Base-by-base conservation (phyloP, 2,113 vertebrate genomes). In the Ammodytes marinus region DNA sequence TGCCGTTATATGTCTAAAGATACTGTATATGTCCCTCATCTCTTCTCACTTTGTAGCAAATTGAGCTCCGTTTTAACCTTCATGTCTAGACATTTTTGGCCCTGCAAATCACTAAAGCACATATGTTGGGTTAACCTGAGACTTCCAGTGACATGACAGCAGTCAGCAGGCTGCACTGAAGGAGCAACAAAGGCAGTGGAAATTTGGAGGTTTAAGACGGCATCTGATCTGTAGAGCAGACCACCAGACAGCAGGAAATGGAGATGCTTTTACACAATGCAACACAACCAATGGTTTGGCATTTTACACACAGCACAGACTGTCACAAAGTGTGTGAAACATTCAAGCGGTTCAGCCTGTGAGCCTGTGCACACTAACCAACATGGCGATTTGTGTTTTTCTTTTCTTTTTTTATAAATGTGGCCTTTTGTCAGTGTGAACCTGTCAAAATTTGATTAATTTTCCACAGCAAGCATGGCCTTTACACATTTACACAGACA, bases 361-460 rank as follows among this genome's bases (percentile, higher is more conserved):
- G 54, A 57, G 58, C 15, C 57, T 39, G 45, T 35, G 7, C 61
- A 46, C 61, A 45, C 47, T 69, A 74, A 39, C 49, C 68, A 61
- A 80, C 43, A 79, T 65, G 63, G 58, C 12, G 80, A 37, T 15
- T 64, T 3, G 27, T 58, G 79, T 27, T 58, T 61, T 8, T 14
- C 39, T 9, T 14, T 46, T 64, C 40, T 77, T 84, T 76, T 84
- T 87, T 67, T 69, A 91, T 89, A 86, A 87, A 90, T 77, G 65
- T 89, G 88, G 80, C 89, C 88, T 93, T 92, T 92, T 89, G 85
- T 90, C 77, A 79, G 86, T 72, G 79, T 10, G 14, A 89, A 92
- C 70, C 82, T 89, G 92, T 91, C 91, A 91, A 52, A 92, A 92
- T 89, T 86, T 86, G 90, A 93, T 92, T 92, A 87, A 86, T 90